These are phyloP conservation scores for Onychostruthus taczanowskii DNA, from an alignment of 2,113 vertebrate genomes.

Conservation along the genomic window DNA sequence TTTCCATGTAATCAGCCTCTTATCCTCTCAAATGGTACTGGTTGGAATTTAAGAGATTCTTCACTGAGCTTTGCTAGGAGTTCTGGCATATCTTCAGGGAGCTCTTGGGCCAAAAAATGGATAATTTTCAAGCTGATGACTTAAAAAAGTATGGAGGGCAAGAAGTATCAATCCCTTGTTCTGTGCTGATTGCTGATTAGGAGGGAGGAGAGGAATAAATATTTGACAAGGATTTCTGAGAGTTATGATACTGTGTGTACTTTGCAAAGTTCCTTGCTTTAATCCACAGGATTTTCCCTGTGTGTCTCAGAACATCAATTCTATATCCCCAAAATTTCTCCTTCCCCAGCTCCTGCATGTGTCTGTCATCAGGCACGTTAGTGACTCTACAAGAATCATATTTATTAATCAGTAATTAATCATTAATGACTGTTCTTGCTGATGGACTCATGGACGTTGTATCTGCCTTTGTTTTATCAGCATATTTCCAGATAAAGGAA, in stretches of 20 bases:
- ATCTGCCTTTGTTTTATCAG: background rate
- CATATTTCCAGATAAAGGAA: background rate
- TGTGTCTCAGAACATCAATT: background rate
- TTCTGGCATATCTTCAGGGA: background rate
- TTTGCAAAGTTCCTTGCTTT: background rate
- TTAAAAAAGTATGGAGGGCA: background rate
- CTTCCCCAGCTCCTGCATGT: background rate
- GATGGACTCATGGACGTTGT: background rate
- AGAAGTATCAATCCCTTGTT: background rate
- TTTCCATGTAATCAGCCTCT: background rate
- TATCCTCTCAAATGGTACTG: background rate
- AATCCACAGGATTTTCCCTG: background rate
- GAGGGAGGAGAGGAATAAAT: background rate
- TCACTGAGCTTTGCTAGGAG: background rate
- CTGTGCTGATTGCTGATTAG: background rate
- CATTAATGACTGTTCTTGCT: background rate
- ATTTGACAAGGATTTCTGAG: background rate
- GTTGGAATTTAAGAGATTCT: background rate
- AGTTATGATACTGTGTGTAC: background rate
- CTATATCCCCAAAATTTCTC: background rate
- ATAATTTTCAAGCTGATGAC: background rate
- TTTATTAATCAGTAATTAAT: background rate
- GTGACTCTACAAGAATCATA: background rate
- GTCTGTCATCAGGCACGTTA: accelerated
- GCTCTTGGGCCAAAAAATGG: accelerated